phyloP scores from a whole-genome alignment of 1,140 invertebrate species.

The Pseudobourletiella spinata region DNA sequence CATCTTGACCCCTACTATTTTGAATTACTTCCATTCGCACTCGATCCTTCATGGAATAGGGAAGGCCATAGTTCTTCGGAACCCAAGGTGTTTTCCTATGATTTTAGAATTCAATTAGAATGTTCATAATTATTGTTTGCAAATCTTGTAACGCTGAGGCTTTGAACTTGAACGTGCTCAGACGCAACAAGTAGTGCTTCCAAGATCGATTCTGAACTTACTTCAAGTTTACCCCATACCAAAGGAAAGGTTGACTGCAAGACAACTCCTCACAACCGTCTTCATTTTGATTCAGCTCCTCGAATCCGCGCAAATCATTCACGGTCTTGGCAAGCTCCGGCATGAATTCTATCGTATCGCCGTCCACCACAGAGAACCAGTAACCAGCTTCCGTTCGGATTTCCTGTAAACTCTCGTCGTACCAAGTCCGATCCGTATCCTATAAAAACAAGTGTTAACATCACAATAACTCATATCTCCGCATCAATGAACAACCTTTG shows the following conservation, averaged over 20 bases:
- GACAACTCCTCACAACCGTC: conserved; percentile 17
- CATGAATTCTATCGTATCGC: conserved; percentile 17
- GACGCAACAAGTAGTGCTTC: too few species aligned
- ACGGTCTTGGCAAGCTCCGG: conserved; percentile 3
- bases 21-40: not conserved
- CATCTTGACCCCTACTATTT: not conserved
- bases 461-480: too few species aligned
- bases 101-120: not conserved
- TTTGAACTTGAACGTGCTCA: too few species aligned
- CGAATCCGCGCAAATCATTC: not conserved
- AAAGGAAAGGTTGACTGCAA: conserved; percentile 24
- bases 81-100: conserved; percentile 18
- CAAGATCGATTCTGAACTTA: too few species aligned
- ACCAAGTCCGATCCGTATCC: conserved; percentile 13
- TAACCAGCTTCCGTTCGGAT: conserved; percentile 17
- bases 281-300: not conserved
- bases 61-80: not conserved
- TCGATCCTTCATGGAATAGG: not conserved
- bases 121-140: not conserved
- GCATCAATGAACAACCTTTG: too few species aligned
- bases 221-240: conserved; percentile 13
- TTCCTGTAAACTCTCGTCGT: not conserved
- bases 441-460: not conserved
- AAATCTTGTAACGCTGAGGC: not conserved
- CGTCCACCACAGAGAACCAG: conserved; percentile 23